Conservation (phyloP, 2,797 vertebrate genomes). For the Pseudocheirus occidentalis region DNA sequence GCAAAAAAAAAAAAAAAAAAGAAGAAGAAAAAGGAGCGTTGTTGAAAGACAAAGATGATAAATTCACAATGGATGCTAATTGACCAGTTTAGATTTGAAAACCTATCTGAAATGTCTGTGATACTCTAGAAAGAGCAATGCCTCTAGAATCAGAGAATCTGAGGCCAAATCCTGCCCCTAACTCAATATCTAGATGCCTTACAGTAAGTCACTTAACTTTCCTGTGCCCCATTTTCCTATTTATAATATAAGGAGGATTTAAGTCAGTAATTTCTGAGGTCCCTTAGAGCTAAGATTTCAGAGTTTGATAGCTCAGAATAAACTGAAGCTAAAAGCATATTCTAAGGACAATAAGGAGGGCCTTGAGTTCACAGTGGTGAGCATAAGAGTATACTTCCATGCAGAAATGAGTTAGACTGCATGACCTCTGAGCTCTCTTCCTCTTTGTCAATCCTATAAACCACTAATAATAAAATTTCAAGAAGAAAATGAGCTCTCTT, state of each 20-base stretch:
- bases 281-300: background rate
- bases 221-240: background rate
- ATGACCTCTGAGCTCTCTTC: background rate
- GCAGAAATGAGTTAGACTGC: background rate
- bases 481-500: background rate
- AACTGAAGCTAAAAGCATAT: background rate
- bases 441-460: background rate
- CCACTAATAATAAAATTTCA: background rate
- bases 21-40: background rate
- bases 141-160: background rate
- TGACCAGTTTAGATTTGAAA: background rate
- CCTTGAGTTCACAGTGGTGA: background rate
- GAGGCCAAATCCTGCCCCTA: background rate
- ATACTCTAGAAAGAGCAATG: background rate
- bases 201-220: background rate
- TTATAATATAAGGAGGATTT: background rate
- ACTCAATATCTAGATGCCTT: background rate
- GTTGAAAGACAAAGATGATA: background rate
- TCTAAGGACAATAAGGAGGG: background rate
- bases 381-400: background rate
- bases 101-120: background rate
- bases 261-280: background rate
- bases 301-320: background rate
- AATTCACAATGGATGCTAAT: background rate
- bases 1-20: background rate